Conservation (phyloP, 2,888 invertebrate species). For the Amphiduros pacificus region DNA sequence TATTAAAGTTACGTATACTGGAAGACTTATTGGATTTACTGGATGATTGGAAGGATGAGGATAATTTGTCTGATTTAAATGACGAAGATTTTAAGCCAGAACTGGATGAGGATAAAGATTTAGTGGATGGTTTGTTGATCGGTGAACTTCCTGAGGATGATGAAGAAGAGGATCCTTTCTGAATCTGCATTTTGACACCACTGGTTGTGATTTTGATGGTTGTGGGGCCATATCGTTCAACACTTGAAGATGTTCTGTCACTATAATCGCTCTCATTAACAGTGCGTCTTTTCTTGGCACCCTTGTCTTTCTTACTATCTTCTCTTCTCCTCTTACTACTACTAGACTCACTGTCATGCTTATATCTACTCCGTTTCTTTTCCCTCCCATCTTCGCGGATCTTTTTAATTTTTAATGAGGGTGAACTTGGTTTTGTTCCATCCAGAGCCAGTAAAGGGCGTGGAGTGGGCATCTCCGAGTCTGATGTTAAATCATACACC, state of each 20-base stretch:
- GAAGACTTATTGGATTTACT: too few relatives aligned
- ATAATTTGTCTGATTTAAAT: neutral
- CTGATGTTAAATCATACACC: neutral
- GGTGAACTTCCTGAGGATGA: neutral
- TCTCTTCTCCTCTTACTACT: slow-evolving; percentile 11
- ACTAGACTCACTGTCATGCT: slow-evolving; percentile 28
- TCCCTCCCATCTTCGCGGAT: slow-evolving; percentile 26
- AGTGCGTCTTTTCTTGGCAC: slow-evolving; percentile 4
- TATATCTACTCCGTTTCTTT: slow-evolving; percentile 45
- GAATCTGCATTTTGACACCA: slow-evolving; percentile 3
- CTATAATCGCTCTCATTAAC: slow-evolving; percentile 2
- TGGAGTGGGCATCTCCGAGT: neutral
- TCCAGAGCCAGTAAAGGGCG: neutral
- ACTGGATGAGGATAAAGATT: slow-evolving; percentile 12
- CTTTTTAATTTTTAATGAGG: slow-evolving; percentile 6
- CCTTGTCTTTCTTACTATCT: slow-evolving; percentile 15
- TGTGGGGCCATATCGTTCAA: slow-evolving; percentile 12
- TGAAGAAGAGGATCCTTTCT: neutral
- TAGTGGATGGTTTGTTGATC: slow-evolving; percentile 4
- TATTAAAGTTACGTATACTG: neutral
- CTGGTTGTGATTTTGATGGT: slow-evolving; percentile 24
- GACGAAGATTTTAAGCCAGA: neutral
- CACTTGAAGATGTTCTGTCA: slow-evolving; percentile 8
- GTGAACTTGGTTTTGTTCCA: neutral
- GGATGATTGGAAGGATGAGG: neutral